Evolutionary conservation across 92 coral and sea anemone genomes (phyloP).

Genomic region (Bergia sp.): DNA sequence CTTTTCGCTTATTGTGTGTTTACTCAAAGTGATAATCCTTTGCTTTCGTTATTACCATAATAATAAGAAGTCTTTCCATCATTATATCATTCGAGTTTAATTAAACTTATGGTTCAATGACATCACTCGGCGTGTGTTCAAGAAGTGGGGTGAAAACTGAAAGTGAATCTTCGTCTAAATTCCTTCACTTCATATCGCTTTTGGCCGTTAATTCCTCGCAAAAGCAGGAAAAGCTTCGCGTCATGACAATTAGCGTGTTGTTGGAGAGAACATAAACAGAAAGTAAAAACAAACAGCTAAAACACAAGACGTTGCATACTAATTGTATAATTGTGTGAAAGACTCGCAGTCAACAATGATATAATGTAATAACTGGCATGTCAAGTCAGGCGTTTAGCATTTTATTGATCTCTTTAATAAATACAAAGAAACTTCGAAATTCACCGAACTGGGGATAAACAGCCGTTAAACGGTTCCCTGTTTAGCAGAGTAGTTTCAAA

Average conservation of each 20-base stretch:
- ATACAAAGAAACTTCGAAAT: constrained; percentile 21
- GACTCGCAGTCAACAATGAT: constrained; percentile 61
- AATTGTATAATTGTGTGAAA: constrained; percentile 78
- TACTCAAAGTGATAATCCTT: constrained; percentile 62
- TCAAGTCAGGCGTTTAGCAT: constrained; percentile 59
- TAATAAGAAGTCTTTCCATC: constrained; percentile 66
- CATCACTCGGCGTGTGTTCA: constrained; percentile 33
- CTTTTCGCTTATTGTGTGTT: constrained; percentile 68
- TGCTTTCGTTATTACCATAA: constrained; percentile 62
- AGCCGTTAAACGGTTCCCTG: not conserved
- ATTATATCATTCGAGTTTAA: constrained; percentile 77
- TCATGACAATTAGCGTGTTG: constrained; percentile 69
- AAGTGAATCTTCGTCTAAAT: not conserved
- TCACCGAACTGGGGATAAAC: not conserved
- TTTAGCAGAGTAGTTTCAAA: not conserved
- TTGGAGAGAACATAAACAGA: constrained; percentile 72
- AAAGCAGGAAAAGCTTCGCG: constrained; percentile 19
- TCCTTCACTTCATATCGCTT: constrained; percentile 1
- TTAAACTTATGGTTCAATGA: constrained; percentile 71
- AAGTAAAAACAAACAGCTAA: constrained; percentile 67
- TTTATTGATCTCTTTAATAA: constrained; percentile 56
- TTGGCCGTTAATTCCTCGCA: not conserved
- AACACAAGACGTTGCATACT: constrained; percentile 74
- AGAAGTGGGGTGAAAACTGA: constrained; percentile 8
- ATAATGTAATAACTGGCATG: constrained; percentile 67